These are phyloP conservation scores for Rhagium mordax DNA, from an alignment of 2,888 invertebrate species.

Conservation along the genomic window DNA sequence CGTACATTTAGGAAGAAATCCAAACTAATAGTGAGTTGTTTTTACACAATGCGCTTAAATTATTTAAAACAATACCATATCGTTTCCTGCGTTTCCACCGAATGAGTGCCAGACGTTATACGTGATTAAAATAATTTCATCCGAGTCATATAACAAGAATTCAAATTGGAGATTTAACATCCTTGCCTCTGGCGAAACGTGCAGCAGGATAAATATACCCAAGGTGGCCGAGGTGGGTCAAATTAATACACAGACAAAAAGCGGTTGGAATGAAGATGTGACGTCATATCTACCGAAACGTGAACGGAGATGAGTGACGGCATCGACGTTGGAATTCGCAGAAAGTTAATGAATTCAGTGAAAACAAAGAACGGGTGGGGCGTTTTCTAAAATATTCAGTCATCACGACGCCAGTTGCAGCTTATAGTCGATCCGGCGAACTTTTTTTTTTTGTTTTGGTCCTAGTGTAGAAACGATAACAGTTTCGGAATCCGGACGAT, in stretches of 20 bases:
- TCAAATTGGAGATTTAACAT: slow-evolving; percentile 41
- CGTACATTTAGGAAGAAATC: background rate
- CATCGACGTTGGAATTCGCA: slow-evolving; percentile 13
- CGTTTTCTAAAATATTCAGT: background rate
- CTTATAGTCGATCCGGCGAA: too few relatives aligned
- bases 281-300: slow-evolving; percentile 1
- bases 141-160: slow-evolving; percentile 26
- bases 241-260: slow-evolving; percentile 11
- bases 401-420: background rate
- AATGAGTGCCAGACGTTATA: background rate
- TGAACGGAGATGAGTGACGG: slow-evolving; percentile 5
- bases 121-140: background rate
- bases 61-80: background rate
- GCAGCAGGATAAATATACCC: slow-evolving; percentile 7
- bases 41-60: background rate
- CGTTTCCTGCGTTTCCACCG: too few relatives aligned
- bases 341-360: slow-evolving; percentile 5
- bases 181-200: slow-evolving; percentile 42
- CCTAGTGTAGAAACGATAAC: background rate
- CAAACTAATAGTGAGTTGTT: background rate
- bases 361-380: slow-evolving; percentile 2
- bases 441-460: too few relatives aligned
- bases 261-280: slow-evolving; percentile 7
- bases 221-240: slow-evolving; percentile 21
- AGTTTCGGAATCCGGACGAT: too few relatives aligned